A percentile compares a stretch with the other conserved stretches of the same genome.
phyloP scores from a whole-genome alignment of 2,113 vertebrate genomes.

The Hippoglossus stenolepis region DNA sequence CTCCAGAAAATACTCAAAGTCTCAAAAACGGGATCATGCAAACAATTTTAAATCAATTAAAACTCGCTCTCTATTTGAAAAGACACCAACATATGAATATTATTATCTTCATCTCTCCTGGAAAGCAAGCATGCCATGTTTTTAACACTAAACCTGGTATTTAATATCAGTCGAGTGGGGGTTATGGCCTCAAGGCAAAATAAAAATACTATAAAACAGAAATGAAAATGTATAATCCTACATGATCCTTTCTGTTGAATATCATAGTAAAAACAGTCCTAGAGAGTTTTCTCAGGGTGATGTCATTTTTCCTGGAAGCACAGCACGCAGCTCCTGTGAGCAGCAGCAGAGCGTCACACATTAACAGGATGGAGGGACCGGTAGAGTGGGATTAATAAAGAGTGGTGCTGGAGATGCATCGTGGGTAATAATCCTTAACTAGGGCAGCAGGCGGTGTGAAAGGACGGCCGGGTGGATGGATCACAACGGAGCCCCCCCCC shows the following conservation, averaged over 20 bases:
- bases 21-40: slow-evolving; percentile 51
- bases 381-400: slow-evolving; percentile 56
- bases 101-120: background rate
- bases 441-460: slow-evolving; percentile 7
- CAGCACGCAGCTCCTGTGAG: slow-evolving; percentile 6
- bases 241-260: slow-evolving; percentile 37
- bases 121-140: too few relatives aligned
- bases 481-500: background rate
- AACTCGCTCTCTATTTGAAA: background rate
- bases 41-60: slow-evolving; percentile 10
- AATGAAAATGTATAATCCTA: slow-evolving; percentile 23
- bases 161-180: background rate
- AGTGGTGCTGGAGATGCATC: slow-evolving; percentile 50
- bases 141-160: background rate
- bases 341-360: background rate
- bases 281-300: background rate
- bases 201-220: slow-evolving; percentile 7
- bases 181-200: too few relatives aligned
- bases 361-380: background rate
- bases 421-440: slow-evolving; percentile 67
- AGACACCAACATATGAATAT: background rate
- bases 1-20: slow-evolving; percentile 6
- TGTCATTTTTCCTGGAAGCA: slow-evolving; percentile 20
- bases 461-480: slow-evolving; percentile 17
- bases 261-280: slow-evolving; percentile 8